Conservation (phyloP, 2,888 invertebrate genomes). For the Amblyjoppa proteus region DNA sequence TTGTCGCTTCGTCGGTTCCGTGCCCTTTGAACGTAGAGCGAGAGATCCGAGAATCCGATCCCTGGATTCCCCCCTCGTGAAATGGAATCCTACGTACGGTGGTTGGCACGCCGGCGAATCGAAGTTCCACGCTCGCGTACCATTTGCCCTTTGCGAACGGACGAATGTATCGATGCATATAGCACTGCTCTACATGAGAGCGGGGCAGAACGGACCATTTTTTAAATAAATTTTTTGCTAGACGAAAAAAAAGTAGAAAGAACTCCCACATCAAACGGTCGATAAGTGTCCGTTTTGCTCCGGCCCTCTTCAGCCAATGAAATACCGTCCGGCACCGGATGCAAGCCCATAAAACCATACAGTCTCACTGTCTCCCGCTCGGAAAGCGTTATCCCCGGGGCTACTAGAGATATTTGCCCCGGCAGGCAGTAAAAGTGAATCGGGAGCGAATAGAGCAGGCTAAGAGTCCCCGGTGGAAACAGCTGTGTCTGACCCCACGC, state of each 20-base stretch:
- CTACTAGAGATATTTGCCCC: too few relatives aligned
- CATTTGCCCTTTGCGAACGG: neutral
- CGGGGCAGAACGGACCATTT: too few relatives aligned
- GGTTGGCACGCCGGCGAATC: slow-evolving; percentile 48
- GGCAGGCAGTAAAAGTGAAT: slow-evolving; percentile 17
- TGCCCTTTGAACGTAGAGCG: neutral
- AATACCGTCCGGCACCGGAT: neutral
- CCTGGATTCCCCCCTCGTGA: slow-evolving; percentile 25
- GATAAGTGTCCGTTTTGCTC: too few relatives aligned
- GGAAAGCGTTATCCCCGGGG: neutral
- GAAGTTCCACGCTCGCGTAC: slow-evolving; percentile 31
- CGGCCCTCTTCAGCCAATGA: too few relatives aligned
- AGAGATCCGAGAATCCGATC: neutral
- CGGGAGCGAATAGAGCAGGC: neutral
- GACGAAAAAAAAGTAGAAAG: neutral
- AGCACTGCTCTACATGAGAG: neutral
- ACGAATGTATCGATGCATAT: neutral
- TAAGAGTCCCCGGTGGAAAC: slow-evolving; percentile 16
- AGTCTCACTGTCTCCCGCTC: neutral
- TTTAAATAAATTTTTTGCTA: neutral
- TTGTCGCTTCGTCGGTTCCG: neutral
- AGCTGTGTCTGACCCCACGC: slow-evolving; percentile 33
- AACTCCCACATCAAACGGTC: neutral
- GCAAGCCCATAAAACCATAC: neutral
- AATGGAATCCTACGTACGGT: slow-evolving; percentile 43